These are phyloP conservation scores for Heliothis virescens DNA, from an alignment of 1,140 invertebrate species.

Conservation along the genomic window DNA sequence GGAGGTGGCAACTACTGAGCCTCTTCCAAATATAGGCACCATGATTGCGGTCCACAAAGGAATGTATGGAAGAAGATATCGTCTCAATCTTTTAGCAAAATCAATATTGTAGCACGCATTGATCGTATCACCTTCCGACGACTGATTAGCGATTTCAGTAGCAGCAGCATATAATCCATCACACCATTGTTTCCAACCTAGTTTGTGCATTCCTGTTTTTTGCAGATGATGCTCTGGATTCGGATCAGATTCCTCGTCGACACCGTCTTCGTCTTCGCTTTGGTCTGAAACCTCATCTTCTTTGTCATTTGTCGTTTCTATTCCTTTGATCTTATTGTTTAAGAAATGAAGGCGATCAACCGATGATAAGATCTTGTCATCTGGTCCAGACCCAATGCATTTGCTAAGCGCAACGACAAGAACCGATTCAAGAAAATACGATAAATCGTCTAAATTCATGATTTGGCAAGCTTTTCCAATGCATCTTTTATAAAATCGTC, in stretches of 20 bases:
- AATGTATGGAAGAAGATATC: slow-evolving; percentile 23
- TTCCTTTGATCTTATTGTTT: not conserved
- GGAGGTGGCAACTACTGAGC: not conserved
- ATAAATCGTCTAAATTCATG: not conserved
- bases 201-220: not conserved
- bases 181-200: slow-evolving; percentile 2
- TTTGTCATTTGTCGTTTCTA: not conserved
- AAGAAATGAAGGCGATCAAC: not conserved
- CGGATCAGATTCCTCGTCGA: no score
- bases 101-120: not conserved
- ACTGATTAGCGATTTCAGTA: not conserved
- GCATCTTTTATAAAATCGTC: slow-evolving; percentile 5
- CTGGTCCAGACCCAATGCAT: not conserved
- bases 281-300: not conserved
- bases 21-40: slow-evolving; percentile 46
- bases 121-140: slow-evolving; percentile 13
- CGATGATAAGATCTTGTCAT: not conserved
- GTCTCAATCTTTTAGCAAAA: not conserved
- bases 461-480: slow-evolving; percentile 7
- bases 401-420: not conserved
- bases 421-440: slow-evolving; percentile 4
- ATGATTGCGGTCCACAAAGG: slow-evolving; percentile 42
- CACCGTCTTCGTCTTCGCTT: no score
- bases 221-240: no score
- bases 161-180: not conserved